Conservation (phyloP, 2,797 vertebrate genomes). For the Adelosebastes latens region DNA sequence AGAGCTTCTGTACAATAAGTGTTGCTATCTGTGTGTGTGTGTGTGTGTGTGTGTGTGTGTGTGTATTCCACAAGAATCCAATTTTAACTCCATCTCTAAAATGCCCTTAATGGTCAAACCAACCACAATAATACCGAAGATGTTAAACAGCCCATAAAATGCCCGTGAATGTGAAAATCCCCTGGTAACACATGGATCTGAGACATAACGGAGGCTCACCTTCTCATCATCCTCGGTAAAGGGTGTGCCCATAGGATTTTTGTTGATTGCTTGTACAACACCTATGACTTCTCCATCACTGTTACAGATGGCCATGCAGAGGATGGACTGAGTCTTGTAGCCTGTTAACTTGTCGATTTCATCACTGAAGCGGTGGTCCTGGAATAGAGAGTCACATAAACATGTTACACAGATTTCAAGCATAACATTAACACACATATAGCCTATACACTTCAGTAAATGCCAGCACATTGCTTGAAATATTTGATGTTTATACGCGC, state of each 20-base stretch:
- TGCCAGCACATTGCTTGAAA: background rate
- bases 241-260: slow-evolving; percentile 81
- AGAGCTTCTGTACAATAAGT: slow-evolving; percentile 19
- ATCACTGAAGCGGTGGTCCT: slow-evolving; percentile 89
- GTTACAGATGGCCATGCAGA: slow-evolving; percentile 87
- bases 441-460: too few species aligned
- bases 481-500: background rate
- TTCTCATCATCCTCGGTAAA: slow-evolving; percentile 88
- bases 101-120: slow-evolving; percentile 29
- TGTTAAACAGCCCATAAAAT: slow-evolving; percentile 1
- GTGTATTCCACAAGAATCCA: slow-evolving; percentile 25
- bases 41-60: background rate
- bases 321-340: slow-evolving; percentile 87
- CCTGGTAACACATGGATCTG: background rate
- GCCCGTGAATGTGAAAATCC: background rate
- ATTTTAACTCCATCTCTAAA: slow-evolving; percentile 33
- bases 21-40: background rate
- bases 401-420: background rate
- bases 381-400: slow-evolving; percentile 17
- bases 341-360: slow-evolving; percentile 88
- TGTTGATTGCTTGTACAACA: slow-evolving; percentile 88
- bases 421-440: background rate
- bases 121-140: slow-evolving; percentile 17
- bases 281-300: slow-evolving; percentile 87
- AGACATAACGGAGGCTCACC: slow-evolving; percentile 56